phyloP scores from a whole-genome alignment of 2,113 vertebrate genomes.

The Dermatemys mawii region DNA sequence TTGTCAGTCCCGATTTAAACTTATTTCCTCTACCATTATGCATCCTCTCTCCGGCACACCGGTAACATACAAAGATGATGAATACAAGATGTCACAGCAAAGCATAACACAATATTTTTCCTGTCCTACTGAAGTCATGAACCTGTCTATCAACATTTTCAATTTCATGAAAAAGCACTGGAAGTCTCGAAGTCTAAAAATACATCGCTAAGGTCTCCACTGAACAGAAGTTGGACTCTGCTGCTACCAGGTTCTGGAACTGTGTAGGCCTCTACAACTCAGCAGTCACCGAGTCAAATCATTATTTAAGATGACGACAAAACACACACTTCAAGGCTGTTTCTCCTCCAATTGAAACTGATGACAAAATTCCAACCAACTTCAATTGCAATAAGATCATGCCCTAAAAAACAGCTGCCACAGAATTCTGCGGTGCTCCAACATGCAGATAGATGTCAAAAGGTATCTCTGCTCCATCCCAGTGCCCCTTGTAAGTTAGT shows the following conservation, averaged over 20 bases:
- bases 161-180: background rate
- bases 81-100: background rate
- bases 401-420: background rate
- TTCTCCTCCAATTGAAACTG: background rate
- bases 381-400: background rate
- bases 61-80: background rate
- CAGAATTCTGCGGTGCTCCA: fast-evolving
- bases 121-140: background rate
- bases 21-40: background rate
- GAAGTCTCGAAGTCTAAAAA: background rate
- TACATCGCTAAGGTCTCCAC: background rate
- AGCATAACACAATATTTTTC: background rate
- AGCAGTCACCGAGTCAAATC: background rate
- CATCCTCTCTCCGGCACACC: background rate
- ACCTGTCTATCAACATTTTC: background rate
- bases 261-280: background rate
- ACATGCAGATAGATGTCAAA: fast-evolving
- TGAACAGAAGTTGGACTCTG: background rate
- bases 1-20: slow-evolving; percentile 35
- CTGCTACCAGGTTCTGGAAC: background rate
- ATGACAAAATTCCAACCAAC: background rate
- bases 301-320: fast-evolving
- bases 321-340: fast-evolving
- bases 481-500: background rate
- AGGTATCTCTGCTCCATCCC: background rate